These are phyloP conservation scores for Calypte anna DNA, from an alignment of 2,113 vertebrate genomes.

Conservation along the genomic window DNA sequence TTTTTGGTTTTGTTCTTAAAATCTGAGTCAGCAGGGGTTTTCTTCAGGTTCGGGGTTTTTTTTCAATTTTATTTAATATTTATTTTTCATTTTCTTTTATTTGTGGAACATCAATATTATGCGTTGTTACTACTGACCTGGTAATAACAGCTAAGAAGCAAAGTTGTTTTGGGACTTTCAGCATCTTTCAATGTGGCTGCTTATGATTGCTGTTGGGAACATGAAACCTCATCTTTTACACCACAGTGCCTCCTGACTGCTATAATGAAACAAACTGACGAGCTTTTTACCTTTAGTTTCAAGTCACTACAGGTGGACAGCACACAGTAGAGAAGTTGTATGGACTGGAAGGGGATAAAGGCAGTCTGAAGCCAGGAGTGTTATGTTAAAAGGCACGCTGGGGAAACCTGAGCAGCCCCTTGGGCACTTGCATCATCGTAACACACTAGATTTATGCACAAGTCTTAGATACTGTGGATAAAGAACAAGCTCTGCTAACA, in stretches of 20 bases:
- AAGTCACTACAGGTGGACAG: neutral
- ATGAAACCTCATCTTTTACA: neutral
- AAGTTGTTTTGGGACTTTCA: neutral
- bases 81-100: neutral
- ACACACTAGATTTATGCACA: neutral
- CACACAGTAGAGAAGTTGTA: neutral
- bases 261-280: neutral
- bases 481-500: neutral
- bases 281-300: neutral
- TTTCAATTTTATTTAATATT: neutral
- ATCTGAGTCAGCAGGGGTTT: neutral
- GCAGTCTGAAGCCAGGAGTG: neutral
- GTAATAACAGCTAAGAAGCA: neutral
- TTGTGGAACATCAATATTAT: neutral
- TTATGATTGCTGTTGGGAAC: neutral
- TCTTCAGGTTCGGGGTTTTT: neutral
- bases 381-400: neutral
- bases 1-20: rapidly evolving
- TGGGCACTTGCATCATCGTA: neutral
- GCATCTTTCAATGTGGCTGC: neutral
- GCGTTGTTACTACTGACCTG: neutral
- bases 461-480: neutral
- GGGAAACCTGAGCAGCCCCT: neutral
- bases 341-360: neutral
- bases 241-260: neutral